Percentiles rank a stretch among this genome's conserved stretches.
Evolutionary conservation across 2,797 vertebrate genomes (phyloP).

Genomic region (Leontopithecus rosalia): DNA sequence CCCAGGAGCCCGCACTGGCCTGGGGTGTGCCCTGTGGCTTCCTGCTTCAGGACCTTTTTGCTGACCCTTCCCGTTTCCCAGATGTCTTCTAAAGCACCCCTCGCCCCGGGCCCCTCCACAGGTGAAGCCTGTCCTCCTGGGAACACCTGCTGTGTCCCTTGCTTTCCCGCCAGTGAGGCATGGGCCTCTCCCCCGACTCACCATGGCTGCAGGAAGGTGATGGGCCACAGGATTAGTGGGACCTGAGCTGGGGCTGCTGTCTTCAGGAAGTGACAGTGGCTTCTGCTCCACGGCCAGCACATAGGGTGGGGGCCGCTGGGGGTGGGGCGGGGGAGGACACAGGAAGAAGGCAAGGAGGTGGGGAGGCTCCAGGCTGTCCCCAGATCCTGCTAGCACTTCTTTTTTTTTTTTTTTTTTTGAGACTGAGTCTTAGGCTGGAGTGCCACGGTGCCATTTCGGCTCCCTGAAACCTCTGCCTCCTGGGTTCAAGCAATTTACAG

Average conservation of each 20-base stretch:
- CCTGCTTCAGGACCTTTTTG: background rate
- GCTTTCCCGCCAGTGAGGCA: background rate
- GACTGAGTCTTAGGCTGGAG: background rate
- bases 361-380: background rate
- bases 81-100: background rate
- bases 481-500: background rate
- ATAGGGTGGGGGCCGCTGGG: background rate
- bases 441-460: background rate
- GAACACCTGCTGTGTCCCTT: background rate
- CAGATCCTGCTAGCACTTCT: background rate
- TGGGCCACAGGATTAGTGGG: background rate
- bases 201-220: constrained; percentile 57
- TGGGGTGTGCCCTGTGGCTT: background rate
- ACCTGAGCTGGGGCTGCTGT: background rate
- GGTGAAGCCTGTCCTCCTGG: background rate
- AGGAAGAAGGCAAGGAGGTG: constrained; percentile 59
- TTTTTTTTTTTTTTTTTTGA: background rate
- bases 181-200: constrained; percentile 5
- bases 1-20: background rate
- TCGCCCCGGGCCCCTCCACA: background rate
- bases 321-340: background rate
- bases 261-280: constrained; percentile 66
- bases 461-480: background rate
- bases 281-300: constrained; percentile 45
- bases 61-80: background rate